These are phyloP conservation scores for Mizuhopecten yessoensis DNA, from an alignment of 1,140 invertebrate species.

Conservation along the genomic window DNA sequence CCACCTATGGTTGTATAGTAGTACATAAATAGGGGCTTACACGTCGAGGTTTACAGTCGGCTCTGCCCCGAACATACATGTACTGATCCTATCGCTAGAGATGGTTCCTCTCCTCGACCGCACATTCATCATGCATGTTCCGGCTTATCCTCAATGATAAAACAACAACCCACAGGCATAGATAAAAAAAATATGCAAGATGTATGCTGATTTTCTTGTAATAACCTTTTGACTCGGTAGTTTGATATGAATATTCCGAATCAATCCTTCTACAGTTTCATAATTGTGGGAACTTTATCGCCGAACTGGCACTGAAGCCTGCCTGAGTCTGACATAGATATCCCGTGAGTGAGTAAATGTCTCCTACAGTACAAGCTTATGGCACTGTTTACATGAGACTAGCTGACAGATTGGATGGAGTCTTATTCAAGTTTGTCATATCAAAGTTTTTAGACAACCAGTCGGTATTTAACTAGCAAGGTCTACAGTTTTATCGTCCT, in stretches of 20 bases:
- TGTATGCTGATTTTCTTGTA: not conserved
- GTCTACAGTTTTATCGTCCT: not conserved
- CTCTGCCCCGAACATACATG: not conserved
- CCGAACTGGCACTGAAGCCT: not conserved
- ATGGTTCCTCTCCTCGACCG: not conserved
- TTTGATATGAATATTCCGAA: not conserved
- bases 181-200: not conserved
- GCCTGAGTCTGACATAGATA: not conserved
- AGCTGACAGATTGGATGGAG: not conserved
- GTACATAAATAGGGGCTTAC: not conserved
- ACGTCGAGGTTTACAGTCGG: not conserved
- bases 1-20: not conserved
- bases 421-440: slow-evolving; percentile 20
- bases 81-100: not conserved
- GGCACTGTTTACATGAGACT: not conserved
- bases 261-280: not conserved
- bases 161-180: not conserved
- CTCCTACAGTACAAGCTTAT: not conserved
- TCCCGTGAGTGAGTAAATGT: not conserved
- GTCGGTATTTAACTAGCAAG: not conserved
- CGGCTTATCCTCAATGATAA: not conserved
- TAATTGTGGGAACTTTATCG: not conserved
- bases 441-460: not conserved
- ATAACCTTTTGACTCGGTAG: not conserved
- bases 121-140: not conserved